Evolutionary conservation across 2,113 vertebrate species (phyloP).

Genomic region (Rousettus leschenaultii): DNA sequence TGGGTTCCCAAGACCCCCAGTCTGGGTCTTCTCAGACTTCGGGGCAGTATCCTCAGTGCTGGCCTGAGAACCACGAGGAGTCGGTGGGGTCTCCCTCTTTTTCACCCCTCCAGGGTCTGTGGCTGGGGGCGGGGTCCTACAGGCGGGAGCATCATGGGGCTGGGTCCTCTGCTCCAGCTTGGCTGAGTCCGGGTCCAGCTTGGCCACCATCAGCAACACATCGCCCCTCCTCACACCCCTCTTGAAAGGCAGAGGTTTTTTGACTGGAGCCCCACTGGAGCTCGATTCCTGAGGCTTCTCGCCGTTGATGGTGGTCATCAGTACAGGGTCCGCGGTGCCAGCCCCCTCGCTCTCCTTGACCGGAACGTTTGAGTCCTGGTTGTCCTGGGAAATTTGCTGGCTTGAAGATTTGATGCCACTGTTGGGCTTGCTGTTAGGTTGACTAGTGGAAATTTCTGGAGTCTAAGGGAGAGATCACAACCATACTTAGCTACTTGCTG

Average conservation of each 20-base stretch:
- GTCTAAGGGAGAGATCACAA: slow-evolving; percentile 46
- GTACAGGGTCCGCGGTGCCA: slow-evolving; percentile 48
- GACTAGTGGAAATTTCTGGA: slow-evolving; percentile 10
- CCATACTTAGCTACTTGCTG: background rate
- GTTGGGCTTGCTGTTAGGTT: slow-evolving; percentile 2
- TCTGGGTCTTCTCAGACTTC: background rate
- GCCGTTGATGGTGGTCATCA: slow-evolving; percentile 60
- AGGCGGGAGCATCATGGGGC: fast-evolving
- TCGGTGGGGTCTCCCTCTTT: fast-evolving
- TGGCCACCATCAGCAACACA: slow-evolving; percentile 58
- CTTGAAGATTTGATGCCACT: background rate
- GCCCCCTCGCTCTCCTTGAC: slow-evolving; percentile 73
- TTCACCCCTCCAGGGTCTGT: background rate
- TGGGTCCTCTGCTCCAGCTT: background rate
- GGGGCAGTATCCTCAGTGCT: background rate
- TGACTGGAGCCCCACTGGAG: fast-evolving
- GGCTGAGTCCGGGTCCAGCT: background rate
- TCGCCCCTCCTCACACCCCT: background rate
- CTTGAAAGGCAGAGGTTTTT: slow-evolving; percentile 15
- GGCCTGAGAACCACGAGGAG: background rate
- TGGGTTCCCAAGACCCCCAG: background rate
- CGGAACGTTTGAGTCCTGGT: slow-evolving; percentile 72
- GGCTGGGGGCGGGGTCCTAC: background rate
- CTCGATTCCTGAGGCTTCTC: slow-evolving; percentile 52
- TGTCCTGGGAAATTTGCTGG: background rate